Conservation (phyloP, 2,797 vertebrate species). For the Lindbergichthys nudifrons region DNA sequence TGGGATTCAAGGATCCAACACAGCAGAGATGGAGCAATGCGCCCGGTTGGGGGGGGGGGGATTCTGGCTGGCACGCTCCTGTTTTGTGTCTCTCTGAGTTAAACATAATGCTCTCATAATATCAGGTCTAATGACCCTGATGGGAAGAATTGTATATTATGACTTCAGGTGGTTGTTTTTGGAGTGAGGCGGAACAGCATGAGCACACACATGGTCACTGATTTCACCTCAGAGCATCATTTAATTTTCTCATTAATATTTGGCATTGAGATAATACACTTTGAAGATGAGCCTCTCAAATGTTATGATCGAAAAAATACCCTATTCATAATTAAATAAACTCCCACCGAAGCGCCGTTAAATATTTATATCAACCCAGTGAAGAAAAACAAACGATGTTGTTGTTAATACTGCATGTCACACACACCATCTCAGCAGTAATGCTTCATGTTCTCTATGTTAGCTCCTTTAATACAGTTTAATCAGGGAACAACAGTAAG, state of each 20-base stretch:
- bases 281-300: slow-evolving; percentile 14
- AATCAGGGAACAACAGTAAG: slow-evolving; percentile 18
- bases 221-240: slow-evolving; percentile 36
- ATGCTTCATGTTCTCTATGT: slow-evolving; percentile 36
- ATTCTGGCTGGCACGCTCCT: slow-evolving; percentile 6
- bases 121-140: slow-evolving; percentile 32
- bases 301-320: slow-evolving; percentile 43
- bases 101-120: slow-evolving; percentile 27
- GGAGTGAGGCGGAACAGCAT: slow-evolving; percentile 27
- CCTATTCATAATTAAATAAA: slow-evolving; percentile 53
- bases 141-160: slow-evolving; percentile 35
- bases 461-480: slow-evolving; percentile 27
- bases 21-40: slow-evolving; percentile 36
- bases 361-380: slow-evolving; percentile 53
- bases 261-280: slow-evolving; percentile 35
- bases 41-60: neutral
- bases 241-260: slow-evolving; percentile 56
- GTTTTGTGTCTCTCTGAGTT: slow-evolving; percentile 20
- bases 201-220: neutral
- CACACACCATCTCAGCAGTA: slow-evolving; percentile 12
- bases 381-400: slow-evolving; percentile 25
- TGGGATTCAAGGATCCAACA: slow-evolving; percentile 41
- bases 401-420: slow-evolving; percentile 53
- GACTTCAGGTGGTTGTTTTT: slow-evolving; percentile 38
- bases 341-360: slow-evolving; percentile 36